Base-by-base conservation (phyloP, 2,888 invertebrate genomes). In the Aphrophora alni region DNA sequence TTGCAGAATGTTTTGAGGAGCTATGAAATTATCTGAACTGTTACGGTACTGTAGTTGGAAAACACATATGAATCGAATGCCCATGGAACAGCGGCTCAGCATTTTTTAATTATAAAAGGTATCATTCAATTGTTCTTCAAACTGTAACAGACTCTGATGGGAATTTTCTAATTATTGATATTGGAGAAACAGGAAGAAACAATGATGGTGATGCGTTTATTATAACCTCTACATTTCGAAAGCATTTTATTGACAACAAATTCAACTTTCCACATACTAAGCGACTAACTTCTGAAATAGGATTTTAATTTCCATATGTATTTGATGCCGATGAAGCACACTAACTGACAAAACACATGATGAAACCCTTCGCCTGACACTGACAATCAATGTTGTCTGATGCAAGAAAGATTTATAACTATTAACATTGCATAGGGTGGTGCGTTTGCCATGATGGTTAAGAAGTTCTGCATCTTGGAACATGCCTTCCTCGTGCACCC, bases 281-380 rank as follows among this genome's bases (percentile, higher is more conserved):
- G 73, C 33, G 17, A 14, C n/a, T 79, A 2, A 51, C 1, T 51
- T 26, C 17, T 8, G 26, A 28, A 0, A 79, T 73, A 26, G 17
- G 14, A n/a, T n/a, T n/a, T n/a, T n/a, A n/a, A n/a, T n/a, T n/a
- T n/a, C n/a, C n/a, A n/a, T n/a, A n/a, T 28, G 74, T 79, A 12
- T 79, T 79, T 79, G 78, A 73, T 27, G 73, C 28, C 3, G 78
- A 79, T 28, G 78, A 79, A 38, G 38, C 74, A 8, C 73, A 79
- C n/a, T n/a, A 71, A 14, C 72, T 72, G 7, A 33, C 5, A 5
- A 33, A 5, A 33, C 33, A 33, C 8, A 51, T 74, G 26, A 79
- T 79, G 78, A 79, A 24, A 10, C 73, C 74, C n/a, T 79, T 14
- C n/a, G n/a, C n/a, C n/a, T n/a, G n/a, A n/a, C n/a, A n/a, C n/a